These are phyloP conservation scores for Tichodroma muraria DNA, from an alignment of 2,113 vertebrate genomes.

Conservation along the genomic window DNA sequence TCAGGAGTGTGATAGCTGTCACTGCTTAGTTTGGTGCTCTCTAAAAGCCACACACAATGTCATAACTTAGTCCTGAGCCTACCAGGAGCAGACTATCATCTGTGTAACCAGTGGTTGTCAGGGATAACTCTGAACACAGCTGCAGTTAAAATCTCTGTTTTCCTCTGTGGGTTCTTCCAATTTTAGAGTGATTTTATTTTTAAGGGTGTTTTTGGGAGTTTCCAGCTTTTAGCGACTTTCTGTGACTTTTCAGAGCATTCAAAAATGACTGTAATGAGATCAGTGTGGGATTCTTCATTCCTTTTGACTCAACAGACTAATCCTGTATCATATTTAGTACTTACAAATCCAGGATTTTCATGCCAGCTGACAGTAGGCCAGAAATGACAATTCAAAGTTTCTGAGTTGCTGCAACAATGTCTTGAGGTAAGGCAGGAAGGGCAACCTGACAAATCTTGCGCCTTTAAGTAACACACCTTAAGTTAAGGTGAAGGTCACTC, in stretches of 20 bases:
- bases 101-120: background rate
- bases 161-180: background rate
- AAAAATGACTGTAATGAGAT: background rate
- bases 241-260: background rate
- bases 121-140: background rate
- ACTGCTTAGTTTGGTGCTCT: background rate
- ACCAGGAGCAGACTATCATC: background rate
- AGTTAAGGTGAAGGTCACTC: background rate
- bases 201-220: background rate
- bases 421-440: background rate
- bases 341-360: background rate
- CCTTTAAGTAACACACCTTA: background rate
- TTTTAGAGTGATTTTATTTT: background rate
- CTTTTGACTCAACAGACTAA: background rate
- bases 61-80: background rate
- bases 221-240: background rate
- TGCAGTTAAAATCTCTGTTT: background rate
- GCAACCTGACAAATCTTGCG: background rate
- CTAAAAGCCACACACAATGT: background rate
- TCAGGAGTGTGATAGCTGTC: background rate
- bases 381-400: background rate
- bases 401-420: background rate
- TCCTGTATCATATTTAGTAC: background rate
- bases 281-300: background rate
- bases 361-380: background rate